Conservation (phyloP, 1,140 invertebrate species). For the Lepidurus arcticus region DNA sequence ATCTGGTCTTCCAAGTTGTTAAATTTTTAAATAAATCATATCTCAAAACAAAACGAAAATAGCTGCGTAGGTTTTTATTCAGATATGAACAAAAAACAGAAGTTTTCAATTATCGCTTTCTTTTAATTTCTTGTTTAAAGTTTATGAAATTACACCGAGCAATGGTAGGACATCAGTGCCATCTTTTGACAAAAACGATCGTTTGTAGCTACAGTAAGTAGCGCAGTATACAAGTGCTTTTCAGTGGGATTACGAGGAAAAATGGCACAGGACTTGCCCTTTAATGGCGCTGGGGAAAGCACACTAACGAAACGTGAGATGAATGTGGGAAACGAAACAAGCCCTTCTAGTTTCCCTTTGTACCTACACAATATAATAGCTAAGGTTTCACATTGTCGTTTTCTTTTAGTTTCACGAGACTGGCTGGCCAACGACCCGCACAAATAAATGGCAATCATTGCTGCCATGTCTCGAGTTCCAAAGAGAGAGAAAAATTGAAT, state of each 20-base stretch:
- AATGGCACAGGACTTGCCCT: background rate
- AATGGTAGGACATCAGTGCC: background rate
- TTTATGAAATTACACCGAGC: no score
- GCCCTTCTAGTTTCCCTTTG: background rate
- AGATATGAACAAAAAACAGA: no score
- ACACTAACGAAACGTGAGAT: background rate
- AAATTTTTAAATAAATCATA: no score
- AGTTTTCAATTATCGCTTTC: no score
- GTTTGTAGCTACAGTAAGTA: conserved; percentile 1
- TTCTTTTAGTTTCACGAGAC: background rate
- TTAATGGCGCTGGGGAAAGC: background rate
- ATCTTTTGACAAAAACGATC: conserved; percentile 23
- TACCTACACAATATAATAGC: background rate
- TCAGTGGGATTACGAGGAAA: background rate
- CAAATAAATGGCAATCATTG: background rate
- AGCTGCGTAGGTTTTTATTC: no score
- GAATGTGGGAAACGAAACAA: conserved; percentile 18
- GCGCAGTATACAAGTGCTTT: background rate
- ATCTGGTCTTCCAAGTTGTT: no score
- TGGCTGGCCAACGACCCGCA: background rate
- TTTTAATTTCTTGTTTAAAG: no score
- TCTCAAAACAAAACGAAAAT: no score
- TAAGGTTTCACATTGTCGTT: background rate
- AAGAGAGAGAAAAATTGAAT: background rate
- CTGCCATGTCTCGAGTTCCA: background rate